A percentile compares a stretch with the other conserved stretches of the same genome.
Evolutionary conservation across 2,888 invertebrate genomes (phyloP).

Genomic region (Galerucella nymphaeae): DNA sequence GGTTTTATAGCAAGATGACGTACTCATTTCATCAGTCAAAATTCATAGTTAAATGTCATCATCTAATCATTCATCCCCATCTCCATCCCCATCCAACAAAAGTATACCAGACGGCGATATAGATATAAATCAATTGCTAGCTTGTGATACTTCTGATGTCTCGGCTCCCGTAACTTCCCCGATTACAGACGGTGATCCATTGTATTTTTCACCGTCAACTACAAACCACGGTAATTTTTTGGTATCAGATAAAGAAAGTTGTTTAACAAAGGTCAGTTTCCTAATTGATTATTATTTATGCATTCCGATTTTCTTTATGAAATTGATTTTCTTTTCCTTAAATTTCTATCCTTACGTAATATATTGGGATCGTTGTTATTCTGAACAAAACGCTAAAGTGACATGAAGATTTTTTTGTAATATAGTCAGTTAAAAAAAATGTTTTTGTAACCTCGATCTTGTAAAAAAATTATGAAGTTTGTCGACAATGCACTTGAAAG

Average conservation of each 20-base stretch:
- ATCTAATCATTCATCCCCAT: constrained; percentile 39
- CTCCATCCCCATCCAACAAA: constrained; percentile 42
- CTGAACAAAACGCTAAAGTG: too few relatives aligned
- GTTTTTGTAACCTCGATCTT: too few relatives aligned
- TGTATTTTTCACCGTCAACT: constrained; percentile 4
- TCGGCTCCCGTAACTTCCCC: not conserved
- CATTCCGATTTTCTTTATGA: not conserved
- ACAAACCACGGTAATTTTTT: constrained; percentile 3
- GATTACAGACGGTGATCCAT: constrained; percentile 14
- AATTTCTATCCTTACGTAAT: too few relatives aligned
- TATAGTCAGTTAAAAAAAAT: too few relatives aligned
- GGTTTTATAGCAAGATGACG: constrained; percentile 14
- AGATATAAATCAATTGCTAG: not conserved
- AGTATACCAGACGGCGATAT: constrained; percentile 17
- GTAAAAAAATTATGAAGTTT: too few relatives aligned
- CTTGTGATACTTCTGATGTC: not conserved
- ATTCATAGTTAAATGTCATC: constrained; percentile 46
- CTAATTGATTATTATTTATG: not conserved
- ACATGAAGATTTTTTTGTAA: too few relatives aligned
- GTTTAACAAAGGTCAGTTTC: constrained; percentile 16
- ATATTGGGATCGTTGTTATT: too few relatives aligned
- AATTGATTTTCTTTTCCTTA: too few relatives aligned
- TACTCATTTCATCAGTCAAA: constrained; percentile 31
- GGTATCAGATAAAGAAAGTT: not conserved
- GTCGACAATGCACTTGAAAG: too few relatives aligned